Base-by-base conservation (phyloP, 2,113 vertebrate genomes). In the Hippopotamus amphibius region DNA sequence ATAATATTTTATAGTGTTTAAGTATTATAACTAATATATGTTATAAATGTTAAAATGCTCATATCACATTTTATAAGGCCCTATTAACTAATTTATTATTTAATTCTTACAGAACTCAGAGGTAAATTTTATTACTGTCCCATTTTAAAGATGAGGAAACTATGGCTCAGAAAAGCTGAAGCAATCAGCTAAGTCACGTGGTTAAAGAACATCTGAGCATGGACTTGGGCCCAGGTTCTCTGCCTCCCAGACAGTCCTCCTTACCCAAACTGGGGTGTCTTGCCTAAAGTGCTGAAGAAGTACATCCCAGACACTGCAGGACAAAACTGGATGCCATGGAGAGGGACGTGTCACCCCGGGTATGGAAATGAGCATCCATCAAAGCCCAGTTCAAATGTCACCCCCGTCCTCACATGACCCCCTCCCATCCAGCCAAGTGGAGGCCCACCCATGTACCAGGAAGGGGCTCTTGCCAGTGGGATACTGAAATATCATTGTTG, bases 101-200 rank as follows among this genome's bases (percentile, higher is more conserved):
- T 79, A 92, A 53, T 84, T 90, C 48, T 87, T 57, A 89, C 17
- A 69, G 85, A 74, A 79, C 53, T 74, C 92, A 93, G 41, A 13
- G 65, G 30, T 37, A 71, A 59, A 57, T 57, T 55, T 77, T 76
- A 82, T 91, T 48, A 71, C 55, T 76, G 22, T 48, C 37, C 16
- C 63, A 88, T 88, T 96, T 95, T 57, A 91, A 91, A 83, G 46
- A 81, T 86, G 28, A 94, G 17, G 21, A 63, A 93, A 93, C 59
- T 61, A 12, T 71, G 41, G 21, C n/a, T 92, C 83, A 59, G 69
- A 79, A 53, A 92, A 74, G 53, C 26, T 30, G 37, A 86, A 28
- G 69, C 3, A 37, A 33, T 11, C 41, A 33, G 7, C 37, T 24
- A n/a, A 48, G 50, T 69, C 53, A 79, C 19, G 0, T 69, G 7